A percentile compares a stretch with the other conserved stretches of the same genome.
Conservation (phyloP, 2,888 invertebrate species). For the Leucophora obtusa region DNA sequence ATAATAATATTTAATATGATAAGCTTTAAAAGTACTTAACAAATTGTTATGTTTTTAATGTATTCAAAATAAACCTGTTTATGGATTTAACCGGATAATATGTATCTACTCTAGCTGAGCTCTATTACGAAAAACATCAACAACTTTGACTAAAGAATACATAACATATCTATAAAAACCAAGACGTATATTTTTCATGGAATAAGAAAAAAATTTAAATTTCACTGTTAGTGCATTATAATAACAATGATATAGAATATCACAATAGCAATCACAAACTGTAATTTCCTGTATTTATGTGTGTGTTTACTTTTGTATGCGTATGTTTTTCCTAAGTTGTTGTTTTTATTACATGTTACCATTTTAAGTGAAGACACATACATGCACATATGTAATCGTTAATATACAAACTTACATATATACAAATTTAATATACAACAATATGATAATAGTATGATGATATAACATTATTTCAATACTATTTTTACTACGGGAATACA, state of each 20-base stretch:
- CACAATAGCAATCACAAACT: slow-evolving; percentile 43
- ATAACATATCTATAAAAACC: not conserved
- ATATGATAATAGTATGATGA: slow-evolving; percentile 27
- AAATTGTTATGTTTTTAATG: not conserved
- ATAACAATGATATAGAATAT: slow-evolving; percentile 37
- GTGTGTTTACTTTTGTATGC: not conserved
- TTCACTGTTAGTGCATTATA: slow-evolving; percentile 23
- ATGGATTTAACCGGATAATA: not conserved
- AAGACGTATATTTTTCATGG: not conserved
- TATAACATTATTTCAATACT: slow-evolving; percentile 5
- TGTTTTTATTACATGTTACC: not conserved
- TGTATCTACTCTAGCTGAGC: not conserved
- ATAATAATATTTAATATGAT: slow-evolving; percentile 11
- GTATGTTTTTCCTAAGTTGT: slow-evolving; percentile 1
- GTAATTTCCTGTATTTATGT: slow-evolving; percentile 35
- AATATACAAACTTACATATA: not conserved
- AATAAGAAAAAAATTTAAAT: slow-evolving; percentile 29
- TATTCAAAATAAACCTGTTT: not conserved
- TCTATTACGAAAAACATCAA: not conserved
- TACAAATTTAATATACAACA: slow-evolving; percentile 8
- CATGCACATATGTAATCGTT: not conserved
- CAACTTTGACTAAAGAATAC: slow-evolving; percentile 1
- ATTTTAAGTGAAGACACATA: not conserved
- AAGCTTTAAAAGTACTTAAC: slow-evolving; percentile 12
- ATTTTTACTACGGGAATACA: not conserved